A percentile compares a stretch with the other conserved stretches of the same genome.
Conservation (phyloP, 2,888 invertebrate genomes). For the Deilephila elpenor region DNA sequence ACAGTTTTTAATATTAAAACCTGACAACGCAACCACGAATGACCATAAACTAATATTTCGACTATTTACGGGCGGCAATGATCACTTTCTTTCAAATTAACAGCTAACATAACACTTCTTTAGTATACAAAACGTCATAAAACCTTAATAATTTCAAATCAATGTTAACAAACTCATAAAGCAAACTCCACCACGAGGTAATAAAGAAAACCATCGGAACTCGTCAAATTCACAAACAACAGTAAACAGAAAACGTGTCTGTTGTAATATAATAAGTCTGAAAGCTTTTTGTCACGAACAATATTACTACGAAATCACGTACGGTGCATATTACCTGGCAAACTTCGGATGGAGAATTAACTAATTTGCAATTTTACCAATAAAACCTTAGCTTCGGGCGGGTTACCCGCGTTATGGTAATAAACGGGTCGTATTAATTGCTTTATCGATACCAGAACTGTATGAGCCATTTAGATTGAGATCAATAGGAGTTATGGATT, state of each 20-base stretch:
- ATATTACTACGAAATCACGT: constrained; percentile 58
- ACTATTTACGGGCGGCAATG: no score
- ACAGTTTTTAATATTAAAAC: no score
- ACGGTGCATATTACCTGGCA: constrained; percentile 62
- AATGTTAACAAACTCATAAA: background rate
- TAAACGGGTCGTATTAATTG: constrained; percentile 71
- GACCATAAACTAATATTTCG: no score
- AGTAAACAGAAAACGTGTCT: constrained; percentile 59
- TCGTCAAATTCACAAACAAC: constrained; percentile 52
- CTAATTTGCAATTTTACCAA: constrained; percentile 75
- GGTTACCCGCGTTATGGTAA: constrained; percentile 54
- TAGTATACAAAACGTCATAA: background rate
- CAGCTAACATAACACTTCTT: no score
- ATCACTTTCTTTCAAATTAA: no score
- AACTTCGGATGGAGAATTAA: constrained; percentile 65
- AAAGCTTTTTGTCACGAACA: constrained; percentile 57
- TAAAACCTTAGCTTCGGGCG: constrained; percentile 73
- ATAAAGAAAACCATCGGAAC: constrained; percentile 61
- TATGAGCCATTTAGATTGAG: constrained; percentile 75
- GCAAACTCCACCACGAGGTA: constrained; percentile 34
- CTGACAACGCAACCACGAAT: no score
- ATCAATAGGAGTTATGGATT: constrained; percentile 50
- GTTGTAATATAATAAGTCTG: constrained; percentile 53
- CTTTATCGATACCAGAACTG: constrained; percentile 65
- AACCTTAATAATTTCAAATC: background rate